Evolutionary conservation across 2,113 vertebrate genomes (phyloP).

Genomic region (Neolamprologus brichardi): DNA sequence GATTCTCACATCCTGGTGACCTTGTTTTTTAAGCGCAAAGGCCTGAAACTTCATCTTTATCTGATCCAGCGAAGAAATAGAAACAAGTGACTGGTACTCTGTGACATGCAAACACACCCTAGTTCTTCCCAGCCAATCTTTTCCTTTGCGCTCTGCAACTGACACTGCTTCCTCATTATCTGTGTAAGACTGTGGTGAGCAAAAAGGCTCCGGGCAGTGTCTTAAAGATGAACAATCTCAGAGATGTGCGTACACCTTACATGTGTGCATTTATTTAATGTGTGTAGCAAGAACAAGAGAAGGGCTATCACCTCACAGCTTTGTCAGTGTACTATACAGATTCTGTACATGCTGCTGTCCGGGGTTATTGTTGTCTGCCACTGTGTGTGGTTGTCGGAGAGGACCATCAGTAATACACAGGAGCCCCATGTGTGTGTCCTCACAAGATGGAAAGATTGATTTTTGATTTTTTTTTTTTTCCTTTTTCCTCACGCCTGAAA

Average conservation of each 20-base stretch:
- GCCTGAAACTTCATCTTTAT: slow-evolving; percentile 1
- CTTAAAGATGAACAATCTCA: background rate
- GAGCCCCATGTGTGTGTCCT: background rate
- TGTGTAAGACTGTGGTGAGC: background rate
- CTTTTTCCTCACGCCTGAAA: background rate
- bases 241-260: background rate
- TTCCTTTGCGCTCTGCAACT: background rate
- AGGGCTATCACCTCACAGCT: background rate
- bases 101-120: background rate
- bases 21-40: slow-evolving; percentile 1
- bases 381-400: background rate
- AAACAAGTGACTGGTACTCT: background rate
- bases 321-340: background rate
- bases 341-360: background rate
- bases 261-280: background rate
- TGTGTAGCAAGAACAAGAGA: background rate
- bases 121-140: background rate
- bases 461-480: background rate
- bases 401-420: background rate
- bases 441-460: background rate
- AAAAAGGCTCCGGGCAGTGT: background rate
- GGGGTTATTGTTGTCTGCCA: background rate
- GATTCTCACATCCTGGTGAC: slow-evolving; percentile 38
- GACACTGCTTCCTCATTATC: background rate
- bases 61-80: background rate